phyloP scores from a whole-genome alignment of 2,888 invertebrate genomes.

The Clepsis dumicolana region DNA sequence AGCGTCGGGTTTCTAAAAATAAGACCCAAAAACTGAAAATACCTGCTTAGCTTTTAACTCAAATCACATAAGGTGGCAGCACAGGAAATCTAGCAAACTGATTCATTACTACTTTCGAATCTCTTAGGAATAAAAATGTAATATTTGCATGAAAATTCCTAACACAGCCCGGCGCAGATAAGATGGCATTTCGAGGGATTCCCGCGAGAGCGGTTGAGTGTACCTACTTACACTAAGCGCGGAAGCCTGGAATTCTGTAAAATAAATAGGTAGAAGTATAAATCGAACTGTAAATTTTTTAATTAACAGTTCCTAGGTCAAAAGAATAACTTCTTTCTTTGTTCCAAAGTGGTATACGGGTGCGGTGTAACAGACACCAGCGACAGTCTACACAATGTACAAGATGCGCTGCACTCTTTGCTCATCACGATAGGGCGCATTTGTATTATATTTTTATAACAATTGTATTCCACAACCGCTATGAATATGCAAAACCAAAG shows the following conservation, averaged over 20 bases:
- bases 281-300: background rate
- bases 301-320: no score
- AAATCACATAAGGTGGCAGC: slow-evolving; percentile 7
- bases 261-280: slow-evolving; percentile 18
- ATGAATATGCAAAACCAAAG: background rate
- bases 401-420: background rate
- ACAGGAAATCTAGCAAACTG: slow-evolving; percentile 25
- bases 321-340: background rate
- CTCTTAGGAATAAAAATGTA: slow-evolving; percentile 32
- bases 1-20: no score
- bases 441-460: background rate
- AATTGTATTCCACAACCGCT: background rate
- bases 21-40: no score
- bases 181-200: slow-evolving; percentile 35
- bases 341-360: background rate
- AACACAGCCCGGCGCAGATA: slow-evolving; percentile 34
- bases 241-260: slow-evolving; percentile 22
- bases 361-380: background rate
- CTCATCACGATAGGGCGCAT: no score
- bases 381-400: background rate
- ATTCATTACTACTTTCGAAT: slow-evolving; percentile 32
- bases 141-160: slow-evolving; percentile 41
- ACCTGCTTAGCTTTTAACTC: no score
- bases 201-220: slow-evolving; percentile 31
- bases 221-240: slow-evolving; percentile 36